These are phyloP conservation scores for Callorhinus ursinus DNA, from an alignment of 2,113 vertebrate species.

Conservation along the genomic window DNA sequence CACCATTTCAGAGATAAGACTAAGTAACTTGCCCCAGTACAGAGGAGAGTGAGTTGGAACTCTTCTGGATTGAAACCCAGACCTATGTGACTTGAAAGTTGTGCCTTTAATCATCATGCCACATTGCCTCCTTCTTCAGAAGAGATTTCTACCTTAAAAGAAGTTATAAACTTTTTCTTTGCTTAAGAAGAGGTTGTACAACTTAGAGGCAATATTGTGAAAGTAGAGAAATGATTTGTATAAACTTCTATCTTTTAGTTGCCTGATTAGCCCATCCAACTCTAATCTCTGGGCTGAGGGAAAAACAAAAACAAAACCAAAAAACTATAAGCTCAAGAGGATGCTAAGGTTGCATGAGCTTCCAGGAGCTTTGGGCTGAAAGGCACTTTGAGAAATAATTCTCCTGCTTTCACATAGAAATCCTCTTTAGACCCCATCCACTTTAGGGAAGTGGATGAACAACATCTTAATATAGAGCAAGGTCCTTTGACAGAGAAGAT, in stretches of 20 bases:
- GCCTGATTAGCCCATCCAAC: neutral
- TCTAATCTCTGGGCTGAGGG: neutral
- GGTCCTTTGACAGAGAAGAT: neutral
- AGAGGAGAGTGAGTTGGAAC: neutral
- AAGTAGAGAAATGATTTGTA: neutral
- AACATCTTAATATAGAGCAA: neutral
- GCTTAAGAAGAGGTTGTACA: neutral
- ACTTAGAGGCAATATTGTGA: neutral
- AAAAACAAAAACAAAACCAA: neutral
- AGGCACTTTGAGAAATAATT: neutral
- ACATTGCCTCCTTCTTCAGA: neutral
- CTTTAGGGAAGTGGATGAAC: neutral
- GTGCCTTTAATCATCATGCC: neutral
- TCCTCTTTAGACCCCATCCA: neutral
- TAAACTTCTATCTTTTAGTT: neutral
- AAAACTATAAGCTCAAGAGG: conserved; percentile 5
- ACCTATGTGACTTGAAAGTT: neutral
- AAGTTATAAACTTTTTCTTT: neutral
- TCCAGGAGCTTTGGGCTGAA: neutral
- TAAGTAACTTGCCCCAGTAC: neutral
- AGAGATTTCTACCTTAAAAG: conserved; percentile 2
- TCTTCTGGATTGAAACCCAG: neutral
- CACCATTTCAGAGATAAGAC: neutral
- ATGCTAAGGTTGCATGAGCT: neutral
- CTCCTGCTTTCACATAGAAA: neutral